Conservation (phyloP, 2,888 invertebrate species). For the Tetheella fluctuosa region DNA sequence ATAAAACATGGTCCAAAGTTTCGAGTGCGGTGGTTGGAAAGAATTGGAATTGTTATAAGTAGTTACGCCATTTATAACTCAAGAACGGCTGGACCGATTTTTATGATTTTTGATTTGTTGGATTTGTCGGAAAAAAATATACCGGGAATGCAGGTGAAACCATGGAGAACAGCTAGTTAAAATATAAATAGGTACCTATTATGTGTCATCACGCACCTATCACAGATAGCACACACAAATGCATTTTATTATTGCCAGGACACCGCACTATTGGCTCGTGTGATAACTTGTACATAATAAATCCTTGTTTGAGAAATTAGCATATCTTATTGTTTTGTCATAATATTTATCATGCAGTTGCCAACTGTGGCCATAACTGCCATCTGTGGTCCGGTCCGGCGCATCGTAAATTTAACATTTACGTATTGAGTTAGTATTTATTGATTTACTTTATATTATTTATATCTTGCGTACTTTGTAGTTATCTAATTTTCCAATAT, state of each 20-base stretch:
- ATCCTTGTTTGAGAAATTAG: background rate
- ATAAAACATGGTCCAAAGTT: no score
- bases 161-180: no score
- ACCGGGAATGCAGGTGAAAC: no score
- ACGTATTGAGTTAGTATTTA: constrained; percentile 25
- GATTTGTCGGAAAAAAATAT: no score
- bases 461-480: constrained; percentile 14
- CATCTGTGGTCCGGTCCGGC: constrained; percentile 20
- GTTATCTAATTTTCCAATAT: background rate
- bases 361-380: background rate
- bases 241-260: background rate
- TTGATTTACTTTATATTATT: constrained; percentile 26
- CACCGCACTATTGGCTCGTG: background rate
- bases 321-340: constrained; percentile 4
- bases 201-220: no score
- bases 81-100: no score
- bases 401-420: constrained; percentile 31
- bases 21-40: no score
- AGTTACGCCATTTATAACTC: no score
- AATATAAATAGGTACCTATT: no score
- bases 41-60: no score
- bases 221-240: background rate
- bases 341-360: constrained; percentile 9
- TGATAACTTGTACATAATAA: constrained; percentile 4
- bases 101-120: no score